Evolutionary conservation across 2,888 invertebrate species (phyloP).

Genomic region (Hypomecis punctinalis): DNA sequence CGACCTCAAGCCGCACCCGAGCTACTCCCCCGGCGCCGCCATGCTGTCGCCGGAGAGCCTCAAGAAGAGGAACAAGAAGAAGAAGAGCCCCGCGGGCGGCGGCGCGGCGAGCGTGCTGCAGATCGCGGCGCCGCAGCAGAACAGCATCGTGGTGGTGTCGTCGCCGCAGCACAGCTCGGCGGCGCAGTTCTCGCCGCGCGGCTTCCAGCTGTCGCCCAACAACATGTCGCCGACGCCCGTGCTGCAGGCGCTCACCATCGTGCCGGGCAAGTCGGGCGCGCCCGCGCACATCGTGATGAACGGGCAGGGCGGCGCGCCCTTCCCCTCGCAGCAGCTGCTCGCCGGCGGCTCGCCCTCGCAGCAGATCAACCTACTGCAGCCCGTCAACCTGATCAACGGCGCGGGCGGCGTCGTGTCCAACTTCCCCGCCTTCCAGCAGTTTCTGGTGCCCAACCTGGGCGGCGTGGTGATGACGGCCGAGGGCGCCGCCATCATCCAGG

Average conservation of each 20-base stretch:
- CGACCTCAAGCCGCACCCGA: slow-evolving; percentile 81
- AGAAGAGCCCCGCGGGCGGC: slow-evolving; percentile 88
- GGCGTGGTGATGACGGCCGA: slow-evolving; percentile 94
- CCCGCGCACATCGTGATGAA: slow-evolving; percentile 92
- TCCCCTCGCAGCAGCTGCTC: slow-evolving; percentile 88
- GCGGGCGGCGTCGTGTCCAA: slow-evolving; percentile 89
- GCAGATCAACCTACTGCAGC: slow-evolving; percentile 91
- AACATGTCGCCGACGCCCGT: slow-evolving; percentile 88
- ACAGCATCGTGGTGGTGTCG: slow-evolving; percentile 85
- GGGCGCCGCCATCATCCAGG: slow-evolving; percentile 91
- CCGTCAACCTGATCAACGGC: slow-evolving; percentile 91
- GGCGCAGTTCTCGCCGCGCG: slow-evolving; percentile 88
- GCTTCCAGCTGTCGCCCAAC: slow-evolving; percentile 90
- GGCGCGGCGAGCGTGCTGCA: slow-evolving; percentile 89
- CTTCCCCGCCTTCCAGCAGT: slow-evolving; percentile 92
- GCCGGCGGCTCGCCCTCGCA: slow-evolving; percentile 84
- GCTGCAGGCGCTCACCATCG: slow-evolving; percentile 90
- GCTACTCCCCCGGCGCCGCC: slow-evolving; percentile 72
- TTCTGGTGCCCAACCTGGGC: slow-evolving; percentile 92
- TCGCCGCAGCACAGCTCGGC: slow-evolving; percentile 78
- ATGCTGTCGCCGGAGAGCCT: slow-evolving; percentile 89
- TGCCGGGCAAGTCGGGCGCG: slow-evolving; percentile 90
- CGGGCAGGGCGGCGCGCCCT: slow-evolving; percentile 86
- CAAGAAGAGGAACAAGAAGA: slow-evolving; percentile 89
- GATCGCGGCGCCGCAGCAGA: slow-evolving; percentile 88